Evolutionary conservation across 2,888 invertebrate genomes (phyloP), one percentile per base, ranked within the genome.

Genomic region (Serripes groenlandicus): DNA sequence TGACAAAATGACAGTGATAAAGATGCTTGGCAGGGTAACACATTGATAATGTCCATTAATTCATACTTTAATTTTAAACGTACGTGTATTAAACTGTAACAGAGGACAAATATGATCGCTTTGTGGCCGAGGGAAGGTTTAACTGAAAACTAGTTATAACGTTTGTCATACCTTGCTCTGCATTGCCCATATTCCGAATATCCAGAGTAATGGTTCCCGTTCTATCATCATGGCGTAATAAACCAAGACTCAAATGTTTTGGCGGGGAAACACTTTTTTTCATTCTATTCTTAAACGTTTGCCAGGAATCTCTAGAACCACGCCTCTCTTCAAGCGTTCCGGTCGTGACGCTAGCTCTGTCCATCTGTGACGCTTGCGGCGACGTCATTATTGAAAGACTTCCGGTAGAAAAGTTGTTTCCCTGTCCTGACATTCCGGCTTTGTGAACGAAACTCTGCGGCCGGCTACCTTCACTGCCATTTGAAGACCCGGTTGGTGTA

Each of bases 181-280:
- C 90, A 15, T 90, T 90, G 11, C 86, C 85, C 23, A 86, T 66
- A 69, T 86, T 85, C 37, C 83, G 74, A 28, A 86, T 86, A 62
- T 89, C 89, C 11, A 89, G 71, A 7, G 88, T 84, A 28, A 89
- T 85, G 2, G 89, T 86, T 56, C 89, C 89, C 1, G 88, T 88
- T 26, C 80, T 72, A 58, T 83, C 86, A 58, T 89, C 86, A 37
- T 88, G 89, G n/a, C 87, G 86, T 21, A 88, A 32, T 28, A 89
- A 69, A 28, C 89, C 87, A 23, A 86, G 75, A 73, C 87, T 88
- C 37, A 84, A 54, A 52, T 84, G 86, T 49, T 86, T 86, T 26
- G 77, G 58, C 3, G 86, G 81, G 1, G 79, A 78, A 21, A 80
- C 68, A 69, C 84, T 72, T 42, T 84, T 84, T 30, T 84, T 79